Evolutionary conservation across 2,888 invertebrate species (phyloP).

Genomic region (Ochlodes sylvanus): DNA sequence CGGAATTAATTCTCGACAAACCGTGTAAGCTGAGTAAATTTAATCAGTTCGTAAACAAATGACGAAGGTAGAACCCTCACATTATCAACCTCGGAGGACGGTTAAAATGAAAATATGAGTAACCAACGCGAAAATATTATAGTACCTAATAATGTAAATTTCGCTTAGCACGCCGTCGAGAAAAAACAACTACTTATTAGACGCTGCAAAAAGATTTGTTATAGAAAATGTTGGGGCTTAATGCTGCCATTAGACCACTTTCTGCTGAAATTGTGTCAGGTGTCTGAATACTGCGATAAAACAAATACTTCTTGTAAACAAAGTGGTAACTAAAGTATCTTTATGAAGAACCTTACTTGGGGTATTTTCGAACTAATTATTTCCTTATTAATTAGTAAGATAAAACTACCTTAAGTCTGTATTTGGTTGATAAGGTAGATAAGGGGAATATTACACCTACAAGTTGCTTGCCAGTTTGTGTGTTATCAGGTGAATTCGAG

Average conservation of each 20-base stretch:
- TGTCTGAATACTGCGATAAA: conserved; percentile 20
- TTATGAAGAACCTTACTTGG: background rate
- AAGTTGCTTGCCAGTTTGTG: background rate
- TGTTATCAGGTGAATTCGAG: too few relatives aligned
- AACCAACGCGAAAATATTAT: conserved; percentile 79
- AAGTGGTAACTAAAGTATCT: conserved; percentile 14
- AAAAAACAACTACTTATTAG: conserved; percentile 65
- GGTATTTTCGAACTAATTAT: background rate
- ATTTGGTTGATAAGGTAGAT: too few relatives aligned
- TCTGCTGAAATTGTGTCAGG: conserved; percentile 42
- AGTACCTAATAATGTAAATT: conserved; percentile 82
- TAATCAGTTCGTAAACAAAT: conserved; percentile 79
- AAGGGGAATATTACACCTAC: background rate
- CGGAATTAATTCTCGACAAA: conserved; percentile 65
- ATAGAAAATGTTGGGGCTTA: conserved; percentile 47
- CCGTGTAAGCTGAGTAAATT: conserved; percentile 75
- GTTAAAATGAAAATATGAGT: conserved; percentile 80
- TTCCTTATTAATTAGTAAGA: too few relatives aligned
- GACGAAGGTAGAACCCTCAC: conserved; percentile 75
- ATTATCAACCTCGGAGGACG: conserved; percentile 72
- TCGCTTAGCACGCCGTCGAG: conserved; percentile 67
- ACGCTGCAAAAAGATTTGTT: conserved; percentile 42
- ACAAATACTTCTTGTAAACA: conserved; percentile 30
- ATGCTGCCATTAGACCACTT: conserved; percentile 48
- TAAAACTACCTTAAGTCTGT: too few relatives aligned